Conservation (phyloP, 2,797 vertebrate genomes). For the Bovichtus diacanthus region DNA sequence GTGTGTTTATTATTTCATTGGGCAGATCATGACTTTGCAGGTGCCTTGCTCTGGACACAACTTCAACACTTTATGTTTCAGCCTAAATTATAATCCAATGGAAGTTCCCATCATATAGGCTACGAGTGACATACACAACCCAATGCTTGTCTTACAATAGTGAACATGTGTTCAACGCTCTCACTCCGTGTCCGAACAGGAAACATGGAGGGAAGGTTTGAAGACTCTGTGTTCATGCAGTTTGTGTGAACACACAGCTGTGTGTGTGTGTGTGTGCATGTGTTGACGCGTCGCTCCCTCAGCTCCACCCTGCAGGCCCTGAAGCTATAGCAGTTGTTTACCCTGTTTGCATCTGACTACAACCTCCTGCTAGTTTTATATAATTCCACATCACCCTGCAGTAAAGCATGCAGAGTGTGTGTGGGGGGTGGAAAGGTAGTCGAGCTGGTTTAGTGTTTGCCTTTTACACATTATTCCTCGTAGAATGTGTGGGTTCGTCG, state of each 20-base stretch:
- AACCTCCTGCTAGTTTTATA: not conserved
- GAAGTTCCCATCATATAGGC: not conserved
- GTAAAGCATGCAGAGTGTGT: not conserved
- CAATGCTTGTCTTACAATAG: not conserved
- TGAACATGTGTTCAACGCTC: not conserved
- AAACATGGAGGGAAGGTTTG: not conserved
- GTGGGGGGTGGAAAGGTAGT: not conserved
- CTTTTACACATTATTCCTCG: not conserved
- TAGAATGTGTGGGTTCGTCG: not conserved
- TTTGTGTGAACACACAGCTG: constrained; percentile 8
- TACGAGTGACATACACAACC: no score
- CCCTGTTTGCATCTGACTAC: not conserved
- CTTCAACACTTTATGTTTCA: not conserved
- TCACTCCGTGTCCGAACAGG: not conserved
- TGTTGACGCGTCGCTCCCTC: not conserved
- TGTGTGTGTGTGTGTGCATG: not conserved
- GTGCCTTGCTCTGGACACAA: no score
- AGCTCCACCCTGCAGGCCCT: not conserved
- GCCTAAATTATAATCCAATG: not conserved
- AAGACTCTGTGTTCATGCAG: not conserved
- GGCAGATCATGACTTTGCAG: no score
- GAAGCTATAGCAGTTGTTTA: not conserved
- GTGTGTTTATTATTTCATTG: not conserved
- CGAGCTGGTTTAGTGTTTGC: not conserved
- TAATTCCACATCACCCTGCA: not conserved